Percentiles rank a stretch among this genome's conserved stretches.
These are phyloP conservation scores for Scophthalmus maximus DNA, from an alignment of 2,113 vertebrate species.

Conservation along the genomic window DNA sequence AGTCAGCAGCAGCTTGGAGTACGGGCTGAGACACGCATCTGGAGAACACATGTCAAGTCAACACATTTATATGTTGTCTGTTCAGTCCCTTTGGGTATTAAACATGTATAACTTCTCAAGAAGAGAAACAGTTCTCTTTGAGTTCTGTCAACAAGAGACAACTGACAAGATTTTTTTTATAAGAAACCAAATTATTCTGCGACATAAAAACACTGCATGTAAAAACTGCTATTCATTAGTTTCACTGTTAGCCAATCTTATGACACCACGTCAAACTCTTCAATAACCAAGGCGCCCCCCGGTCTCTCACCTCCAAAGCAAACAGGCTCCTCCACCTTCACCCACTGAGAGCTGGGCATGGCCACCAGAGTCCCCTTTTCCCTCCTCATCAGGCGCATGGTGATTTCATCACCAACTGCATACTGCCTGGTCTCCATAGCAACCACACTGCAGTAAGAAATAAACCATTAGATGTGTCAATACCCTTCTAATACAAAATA, in stretches of 20 bases:
- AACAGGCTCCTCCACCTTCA: constrained; percentile 93
- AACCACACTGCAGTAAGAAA: constrained; percentile 86
- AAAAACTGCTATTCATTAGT: neutral
- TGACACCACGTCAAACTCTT: neutral
- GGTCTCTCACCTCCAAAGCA: constrained; percentile 86
- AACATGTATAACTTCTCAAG: no score
- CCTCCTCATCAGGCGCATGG: constrained; percentile 95
- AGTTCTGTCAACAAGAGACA: neutral
- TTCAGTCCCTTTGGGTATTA: no score
- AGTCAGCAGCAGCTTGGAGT: constrained; percentile 95
- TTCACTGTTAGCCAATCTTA: neutral
- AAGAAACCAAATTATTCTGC: neutral
- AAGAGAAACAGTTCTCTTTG: neutral
- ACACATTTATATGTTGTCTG: neutral
- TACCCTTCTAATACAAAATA: neutral
- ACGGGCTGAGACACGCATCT: constrained; percentile 84
- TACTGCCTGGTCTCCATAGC: constrained; percentile 95
- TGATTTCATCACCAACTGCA: constrained; percentile 90
- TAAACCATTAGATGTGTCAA: neutral
- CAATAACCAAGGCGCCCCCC: neutral
- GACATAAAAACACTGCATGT: neutral
- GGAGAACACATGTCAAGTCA: constrained; percentile 18
- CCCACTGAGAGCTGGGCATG: constrained; percentile 94
- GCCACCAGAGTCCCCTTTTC: constrained; percentile 94
- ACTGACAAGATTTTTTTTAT: neutral